phyloP scores from a whole-genome alignment of 2,797 vertebrate genomes.

The Malurus leucopterus region DNA sequence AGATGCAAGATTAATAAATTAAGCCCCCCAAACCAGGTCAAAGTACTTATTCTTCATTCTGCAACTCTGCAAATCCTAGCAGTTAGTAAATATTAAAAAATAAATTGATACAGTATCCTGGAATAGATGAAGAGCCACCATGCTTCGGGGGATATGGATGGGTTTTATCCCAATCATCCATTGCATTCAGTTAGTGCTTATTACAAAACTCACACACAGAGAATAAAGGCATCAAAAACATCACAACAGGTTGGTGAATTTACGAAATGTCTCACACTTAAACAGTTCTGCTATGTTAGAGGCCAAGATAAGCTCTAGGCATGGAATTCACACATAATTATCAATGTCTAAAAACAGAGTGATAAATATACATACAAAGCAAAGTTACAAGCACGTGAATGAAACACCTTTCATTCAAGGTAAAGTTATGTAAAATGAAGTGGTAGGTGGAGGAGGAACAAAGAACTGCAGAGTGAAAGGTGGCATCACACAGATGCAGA shows the following conservation, averaged over 20 bases:
- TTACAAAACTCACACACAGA: not conserved
- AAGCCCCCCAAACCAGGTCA: not conserved
- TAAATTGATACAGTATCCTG: not conserved
- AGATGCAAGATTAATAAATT: not conserved
- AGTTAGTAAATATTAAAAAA: not conserved
- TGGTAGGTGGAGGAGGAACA: not conserved
- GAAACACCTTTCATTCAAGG: not conserved
- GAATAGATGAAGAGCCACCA: not conserved
- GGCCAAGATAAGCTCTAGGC: not conserved
- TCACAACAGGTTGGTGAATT: not conserved
- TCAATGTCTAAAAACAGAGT: not conserved
- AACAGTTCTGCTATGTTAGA: not conserved
- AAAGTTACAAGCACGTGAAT: not conserved
- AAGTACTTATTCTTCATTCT: not conserved
- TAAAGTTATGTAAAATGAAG: rapidly evolving
- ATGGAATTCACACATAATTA: not conserved
- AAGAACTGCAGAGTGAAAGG: not conserved
- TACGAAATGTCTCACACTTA: not conserved
- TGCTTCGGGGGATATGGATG: not conserved
- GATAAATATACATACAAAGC: not conserved
- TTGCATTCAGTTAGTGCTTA: not conserved
- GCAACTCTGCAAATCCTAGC: not conserved
- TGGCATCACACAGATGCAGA: not conserved
- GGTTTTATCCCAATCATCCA: not conserved
- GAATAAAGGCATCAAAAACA: not conserved